phyloP scores from a whole-genome alignment of 2,888 invertebrate species.

The Baronia brevicornis region DNA sequence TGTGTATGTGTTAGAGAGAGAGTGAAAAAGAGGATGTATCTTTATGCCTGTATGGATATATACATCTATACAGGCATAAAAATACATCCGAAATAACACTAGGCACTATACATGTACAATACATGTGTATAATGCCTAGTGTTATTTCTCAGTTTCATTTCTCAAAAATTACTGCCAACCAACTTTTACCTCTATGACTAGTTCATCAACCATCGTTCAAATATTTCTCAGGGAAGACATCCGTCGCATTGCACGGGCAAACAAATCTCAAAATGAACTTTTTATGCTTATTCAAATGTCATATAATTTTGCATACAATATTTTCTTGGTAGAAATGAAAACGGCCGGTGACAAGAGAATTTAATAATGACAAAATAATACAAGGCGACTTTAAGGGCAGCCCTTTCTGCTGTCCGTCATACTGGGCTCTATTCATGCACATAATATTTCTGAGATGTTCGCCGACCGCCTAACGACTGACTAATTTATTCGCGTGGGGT shows the following conservation, averaged over 20 bases:
- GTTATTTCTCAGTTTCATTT: no score
- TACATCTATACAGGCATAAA: no score
- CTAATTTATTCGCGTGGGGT: slow-evolving; percentile 57
- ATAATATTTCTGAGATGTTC: slow-evolving; percentile 68
- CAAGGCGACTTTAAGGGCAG: slow-evolving; percentile 69
- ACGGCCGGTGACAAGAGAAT: slow-evolving; percentile 69
- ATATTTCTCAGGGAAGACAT: slow-evolving; percentile 21
- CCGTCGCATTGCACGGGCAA: slow-evolving; percentile 27
- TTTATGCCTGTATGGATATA: no score
- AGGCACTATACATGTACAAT: no score
- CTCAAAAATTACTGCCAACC: no score
- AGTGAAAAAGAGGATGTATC: no score
- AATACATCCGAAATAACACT: no score
- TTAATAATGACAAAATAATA: slow-evolving; percentile 77
- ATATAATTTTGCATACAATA: slow-evolving; percentile 76
- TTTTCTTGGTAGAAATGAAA: slow-evolving; percentile 70
- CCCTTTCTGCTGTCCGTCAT: slow-evolving; percentile 75
- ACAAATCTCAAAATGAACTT: slow-evolving; percentile 57
- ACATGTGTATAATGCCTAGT: no score
- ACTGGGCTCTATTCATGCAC: slow-evolving; percentile 68
- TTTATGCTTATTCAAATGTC: slow-evolving; percentile 73
- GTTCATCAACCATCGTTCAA: slow-evolving; percentile 17
- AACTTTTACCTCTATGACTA: not conserved
- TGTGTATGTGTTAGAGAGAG: no score
- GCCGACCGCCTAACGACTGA: slow-evolving; percentile 64